Evolutionary conservation across 1,140 invertebrate species (phyloP), one percentile per base, ranked within the genome.

Genomic region (Drosophila subpulchrella): DNA sequence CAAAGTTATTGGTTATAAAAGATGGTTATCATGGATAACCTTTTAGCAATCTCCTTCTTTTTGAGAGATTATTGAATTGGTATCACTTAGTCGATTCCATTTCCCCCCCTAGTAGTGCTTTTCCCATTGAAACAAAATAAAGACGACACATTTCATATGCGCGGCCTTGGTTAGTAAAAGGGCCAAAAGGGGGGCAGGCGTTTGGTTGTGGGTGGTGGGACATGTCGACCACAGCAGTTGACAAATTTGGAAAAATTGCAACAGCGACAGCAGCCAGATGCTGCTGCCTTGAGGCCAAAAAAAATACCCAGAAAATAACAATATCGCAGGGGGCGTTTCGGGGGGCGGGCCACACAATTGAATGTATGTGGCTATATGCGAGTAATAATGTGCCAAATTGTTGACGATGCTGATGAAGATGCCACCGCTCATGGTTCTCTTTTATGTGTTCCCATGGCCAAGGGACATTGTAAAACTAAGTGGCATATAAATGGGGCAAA

Each of bases 231-330:
- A 66, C 72, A 70, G 60, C 66, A 78, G 74, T 85, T 88, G 82
- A 82, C 83, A 85, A 85, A 82, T 85, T 85, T 88, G 68, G 48
- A 78, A 88, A 85, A 88, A 88, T 78, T 88, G 70, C 78, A 85
- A 63, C 70, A 54, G 78, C 66, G 62, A 72, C 77, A 84, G 63
- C 54, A 56, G 36, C 47, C 39, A 56, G 72, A 55, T 58, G 77
- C 47, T 58, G 77, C 47, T 75, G 48, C 71, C 73, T 58, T 63
- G 13, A 38, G 73, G 73, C 71, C 47, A 74, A 48, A 42, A 38
- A 30, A 61, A 74, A 57, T 38, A 24, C 17, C 32, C 48, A 72
- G 38, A 56, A 17, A 46, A 46, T 8, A 36, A 39, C 51, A 46
- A 47, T 55, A 42, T 54, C 34, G 27, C 39, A 15, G 32, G 10